Evolutionary conservation across 1,140 invertebrate genomes (phyloP).

Genomic region (Cydia fagiglandana): DNA sequence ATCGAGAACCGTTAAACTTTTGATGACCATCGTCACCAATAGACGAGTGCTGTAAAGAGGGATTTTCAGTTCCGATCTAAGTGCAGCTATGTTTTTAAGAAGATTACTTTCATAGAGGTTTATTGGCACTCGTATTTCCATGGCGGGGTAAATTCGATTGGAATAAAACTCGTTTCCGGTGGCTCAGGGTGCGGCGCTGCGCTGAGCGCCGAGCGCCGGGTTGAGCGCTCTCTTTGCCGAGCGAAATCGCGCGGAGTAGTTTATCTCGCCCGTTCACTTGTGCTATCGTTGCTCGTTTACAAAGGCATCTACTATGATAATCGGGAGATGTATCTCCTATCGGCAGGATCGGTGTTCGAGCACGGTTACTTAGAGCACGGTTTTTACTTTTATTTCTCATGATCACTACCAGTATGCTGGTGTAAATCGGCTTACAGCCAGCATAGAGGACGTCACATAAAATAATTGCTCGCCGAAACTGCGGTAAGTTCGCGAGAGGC

Average conservation of each 20-base stretch:
- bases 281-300: constrained; percentile 46
- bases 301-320: constrained; percentile 68
- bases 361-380: constrained; percentile 1
- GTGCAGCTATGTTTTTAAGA: constrained; percentile 31
- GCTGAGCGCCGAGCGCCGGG: constrained; percentile 40
- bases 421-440: constrained; percentile 9
- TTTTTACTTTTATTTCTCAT: neutral
- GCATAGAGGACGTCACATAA: constrained; percentile 16
- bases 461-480: constrained; percentile 27
- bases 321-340: constrained; percentile 56
- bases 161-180: constrained; percentile 65
- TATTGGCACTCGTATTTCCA: constrained; percentile 45
- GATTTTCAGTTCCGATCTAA: constrained; percentile 24
- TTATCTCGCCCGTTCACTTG: constrained; percentile 67
- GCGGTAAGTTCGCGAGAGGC: constrained; percentile 18
- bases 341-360: constrained; percentile 32
- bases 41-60: constrained; percentile 12
- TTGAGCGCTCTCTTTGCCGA: constrained; percentile 72
- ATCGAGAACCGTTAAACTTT: constrained; percentile 22
- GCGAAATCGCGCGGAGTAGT: constrained; percentile 70
- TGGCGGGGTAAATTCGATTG: constrained; percentile 61
- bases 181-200: constrained; percentile 33
- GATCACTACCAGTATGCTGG: neutral
- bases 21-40: constrained; percentile 26
- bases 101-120: constrained; percentile 33